Conservation (phyloP, 2,113 vertebrate genomes). For the Girardinichthys multiradiatus region DNA sequence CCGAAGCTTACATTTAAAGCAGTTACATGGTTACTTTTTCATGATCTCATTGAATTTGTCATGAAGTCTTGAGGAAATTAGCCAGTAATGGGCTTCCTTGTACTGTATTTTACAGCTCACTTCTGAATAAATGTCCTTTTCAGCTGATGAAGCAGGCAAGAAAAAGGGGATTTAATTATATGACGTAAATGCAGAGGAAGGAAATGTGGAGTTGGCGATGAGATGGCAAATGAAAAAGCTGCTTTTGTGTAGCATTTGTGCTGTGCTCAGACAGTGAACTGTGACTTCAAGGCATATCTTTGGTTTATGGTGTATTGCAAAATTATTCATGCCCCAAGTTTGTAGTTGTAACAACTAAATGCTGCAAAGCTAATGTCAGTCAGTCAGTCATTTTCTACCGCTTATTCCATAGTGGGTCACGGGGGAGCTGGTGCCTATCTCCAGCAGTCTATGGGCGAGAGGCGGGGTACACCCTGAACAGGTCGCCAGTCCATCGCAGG, state of each 20-base stretch:
- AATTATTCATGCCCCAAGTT: background rate
- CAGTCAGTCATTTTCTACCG: no score
- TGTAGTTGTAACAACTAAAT: no score
- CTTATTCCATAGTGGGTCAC: no score
- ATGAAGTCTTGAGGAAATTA: constrained; percentile 38
- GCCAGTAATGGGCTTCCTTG: constrained; percentile 21
- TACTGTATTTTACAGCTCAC: background rate
- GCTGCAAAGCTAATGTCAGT: no score
- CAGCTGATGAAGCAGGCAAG: constrained; percentile 18
- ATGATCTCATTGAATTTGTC: background rate
- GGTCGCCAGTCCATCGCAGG: no score
- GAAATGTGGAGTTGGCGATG: constrained; percentile 36
- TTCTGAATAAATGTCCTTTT: constrained; percentile 49
- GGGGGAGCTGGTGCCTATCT: no score
- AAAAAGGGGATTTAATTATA: constrained; percentile 49
- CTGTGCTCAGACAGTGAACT: constrained; percentile 7
- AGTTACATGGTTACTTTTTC: constrained; percentile 1
- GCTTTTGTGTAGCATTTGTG: constrained; percentile 36
- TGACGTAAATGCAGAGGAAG: constrained; percentile 57
- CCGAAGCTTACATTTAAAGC: background rate
- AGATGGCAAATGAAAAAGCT: constrained; percentile 32
- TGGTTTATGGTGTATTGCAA: background rate
- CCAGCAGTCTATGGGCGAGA: no score
- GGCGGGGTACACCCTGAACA: no score
- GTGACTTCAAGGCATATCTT: constrained; percentile 3